These are phyloP conservation scores for Monomorium pharaonis DNA, from an alignment of 1,140 invertebrate species.

Conservation along the genomic window DNA sequence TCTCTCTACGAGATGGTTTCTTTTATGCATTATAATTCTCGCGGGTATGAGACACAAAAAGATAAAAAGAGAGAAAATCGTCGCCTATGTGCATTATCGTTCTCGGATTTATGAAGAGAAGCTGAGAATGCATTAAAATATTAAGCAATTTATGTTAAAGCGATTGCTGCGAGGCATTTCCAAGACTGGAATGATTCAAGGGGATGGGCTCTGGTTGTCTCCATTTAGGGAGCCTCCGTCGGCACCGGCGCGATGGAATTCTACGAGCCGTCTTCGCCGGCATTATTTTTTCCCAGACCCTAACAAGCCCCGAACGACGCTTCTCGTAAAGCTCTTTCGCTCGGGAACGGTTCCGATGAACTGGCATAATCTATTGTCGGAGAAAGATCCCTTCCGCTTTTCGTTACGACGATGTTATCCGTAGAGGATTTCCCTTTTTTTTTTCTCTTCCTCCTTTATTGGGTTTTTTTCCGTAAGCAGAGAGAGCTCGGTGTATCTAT, in stretches of 20 bases:
- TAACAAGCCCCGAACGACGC: slow-evolving; percentile 54
- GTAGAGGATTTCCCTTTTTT: not conserved
- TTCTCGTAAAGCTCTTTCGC: slow-evolving; percentile 29
- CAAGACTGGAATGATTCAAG: slow-evolving; percentile 29
- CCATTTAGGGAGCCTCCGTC: slow-evolving; percentile 37
- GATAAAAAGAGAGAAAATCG: not conserved
- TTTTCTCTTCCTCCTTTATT: not conserved
- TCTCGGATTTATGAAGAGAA: not conserved
- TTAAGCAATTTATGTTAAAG: slow-evolving; percentile 64
- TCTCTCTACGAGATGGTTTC: not conserved
- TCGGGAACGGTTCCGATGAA: slow-evolving; percentile 59
- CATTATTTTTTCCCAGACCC: slow-evolving; percentile 63
- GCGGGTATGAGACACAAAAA: not conserved
- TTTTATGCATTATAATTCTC: not conserved
- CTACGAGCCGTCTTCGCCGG: slow-evolving; percentile 37
- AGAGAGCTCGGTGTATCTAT: not conserved
- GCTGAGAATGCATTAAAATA: slow-evolving; percentile 66
- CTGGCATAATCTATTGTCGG: slow-evolving; percentile 55
- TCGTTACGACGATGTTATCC: slow-evolving; percentile 17
- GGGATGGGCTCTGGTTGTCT: slow-evolving; percentile 47
- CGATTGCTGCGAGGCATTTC: slow-evolving; percentile 56
- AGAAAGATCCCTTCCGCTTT: slow-evolving; percentile 24
- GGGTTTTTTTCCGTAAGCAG: not conserved
- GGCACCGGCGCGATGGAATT: slow-evolving; percentile 8
- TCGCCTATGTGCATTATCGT: not conserved